These are phyloP conservation scores for Trachelipus rathkii DNA, from an alignment of 1,140 invertebrate species.

Conservation along the genomic window DNA sequence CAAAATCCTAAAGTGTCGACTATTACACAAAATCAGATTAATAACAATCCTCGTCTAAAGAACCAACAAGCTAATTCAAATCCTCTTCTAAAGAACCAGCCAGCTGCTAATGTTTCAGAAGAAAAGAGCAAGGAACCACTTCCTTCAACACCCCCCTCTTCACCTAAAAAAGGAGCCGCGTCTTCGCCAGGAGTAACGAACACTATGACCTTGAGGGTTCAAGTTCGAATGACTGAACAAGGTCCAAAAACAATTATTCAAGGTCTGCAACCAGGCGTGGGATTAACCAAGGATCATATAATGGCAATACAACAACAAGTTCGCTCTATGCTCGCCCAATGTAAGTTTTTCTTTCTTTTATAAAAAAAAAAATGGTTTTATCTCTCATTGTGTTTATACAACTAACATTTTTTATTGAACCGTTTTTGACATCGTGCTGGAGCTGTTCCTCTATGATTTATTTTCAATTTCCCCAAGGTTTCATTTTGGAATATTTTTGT, in stretches of 20 bases:
- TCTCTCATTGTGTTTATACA: too few relatives aligned
- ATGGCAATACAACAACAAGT: conserved; percentile 44
- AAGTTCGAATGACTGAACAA: conserved; percentile 43
- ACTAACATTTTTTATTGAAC: too few relatives aligned
- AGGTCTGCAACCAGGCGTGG: conserved; percentile 36
- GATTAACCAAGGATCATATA: conserved; percentile 44
- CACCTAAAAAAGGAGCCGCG: not conserved
- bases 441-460: too few relatives aligned
- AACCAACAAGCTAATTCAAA: not conserved
- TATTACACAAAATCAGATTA: too few relatives aligned
- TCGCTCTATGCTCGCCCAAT: conserved; percentile 41
- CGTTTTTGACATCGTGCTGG: too few relatives aligned
- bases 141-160: not conserved
- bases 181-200: conserved; percentile 28
- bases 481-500: too few relatives aligned
- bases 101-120: not conserved
- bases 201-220: conserved; percentile 38
- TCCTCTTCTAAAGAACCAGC: not conserved
- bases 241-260: conserved; percentile 43
- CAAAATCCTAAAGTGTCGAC: not conserved
- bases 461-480: too few relatives aligned
- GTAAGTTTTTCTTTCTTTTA: conserved; percentile 24
- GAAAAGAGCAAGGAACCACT: not conserved
- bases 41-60: not conserved
- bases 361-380: too few relatives aligned